Conservation (phyloP, 30 jellyfish, hydroid and myxozoan genomes). For the Cassiopea andromeda region DNA sequence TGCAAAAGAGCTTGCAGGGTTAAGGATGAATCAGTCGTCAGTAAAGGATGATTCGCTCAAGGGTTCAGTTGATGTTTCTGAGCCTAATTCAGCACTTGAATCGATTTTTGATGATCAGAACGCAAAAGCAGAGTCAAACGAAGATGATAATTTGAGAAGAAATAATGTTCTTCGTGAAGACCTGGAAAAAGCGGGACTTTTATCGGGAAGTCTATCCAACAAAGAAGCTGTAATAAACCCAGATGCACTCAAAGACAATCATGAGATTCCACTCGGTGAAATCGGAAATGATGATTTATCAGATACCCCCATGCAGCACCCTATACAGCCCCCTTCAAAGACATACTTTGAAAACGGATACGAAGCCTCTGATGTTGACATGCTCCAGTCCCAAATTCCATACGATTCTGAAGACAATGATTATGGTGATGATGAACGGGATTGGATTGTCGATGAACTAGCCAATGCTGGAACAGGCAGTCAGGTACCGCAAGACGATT, state of each 20-base stretch:
- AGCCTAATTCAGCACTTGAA: neutral
- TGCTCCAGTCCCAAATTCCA: neutral
- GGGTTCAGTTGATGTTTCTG: neutral
- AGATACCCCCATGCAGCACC: neutral
- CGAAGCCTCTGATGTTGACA: neutral
- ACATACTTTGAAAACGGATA: neutral
- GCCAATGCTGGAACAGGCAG: conserved; percentile 54
- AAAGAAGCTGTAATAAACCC: neutral
- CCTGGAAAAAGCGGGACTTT: conserved; percentile 43
- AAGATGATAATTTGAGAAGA: conserved; percentile 1
- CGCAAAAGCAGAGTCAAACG: neutral
- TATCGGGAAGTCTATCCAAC: neutral
- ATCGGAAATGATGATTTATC: neutral
- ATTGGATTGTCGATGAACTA: conserved; percentile 40
- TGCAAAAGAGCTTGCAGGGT: neutral
- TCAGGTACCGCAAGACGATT: conserved; percentile 43
- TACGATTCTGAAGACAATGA: conserved; percentile 21
- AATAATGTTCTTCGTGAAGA: conserved; percentile 31
- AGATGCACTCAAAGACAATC: neutral
- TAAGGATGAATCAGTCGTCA: neutral
- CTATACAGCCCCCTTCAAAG: neutral
- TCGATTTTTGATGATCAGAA: conserved; percentile 17
- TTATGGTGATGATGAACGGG: conserved; percentile 35
- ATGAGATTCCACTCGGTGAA: neutral
- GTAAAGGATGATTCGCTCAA: neutral